Evolutionary conservation across 2,113 vertebrate genomes (phyloP).

Genomic region (Thunnus thynnus): DNA sequence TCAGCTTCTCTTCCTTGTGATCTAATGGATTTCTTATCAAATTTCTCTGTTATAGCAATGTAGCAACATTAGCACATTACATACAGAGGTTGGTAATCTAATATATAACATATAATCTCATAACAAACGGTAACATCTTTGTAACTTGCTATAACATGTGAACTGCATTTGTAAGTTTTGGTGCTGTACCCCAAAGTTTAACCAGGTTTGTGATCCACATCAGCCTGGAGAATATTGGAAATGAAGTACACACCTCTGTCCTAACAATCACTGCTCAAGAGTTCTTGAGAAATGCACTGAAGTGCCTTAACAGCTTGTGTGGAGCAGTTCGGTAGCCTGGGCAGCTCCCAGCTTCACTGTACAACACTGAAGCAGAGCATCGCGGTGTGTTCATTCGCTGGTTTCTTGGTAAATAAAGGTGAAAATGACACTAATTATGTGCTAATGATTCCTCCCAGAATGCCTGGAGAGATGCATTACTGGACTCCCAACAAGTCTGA

Average conservation of each 20-base stretch:
- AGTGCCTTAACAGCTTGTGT: constrained; percentile 18
- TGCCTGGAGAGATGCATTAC: neutral
- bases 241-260: constrained; percentile 17
- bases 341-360: neutral
- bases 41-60: neutral
- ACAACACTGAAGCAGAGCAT: neutral
- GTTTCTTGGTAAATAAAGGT: constrained; percentile 1
- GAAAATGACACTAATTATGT: constrained; percentile 2
- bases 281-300: constrained; percentile 24
- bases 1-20: neutral
- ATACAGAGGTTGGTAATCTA: no score
- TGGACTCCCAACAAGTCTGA: neutral
- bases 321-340: constrained; percentile 8
- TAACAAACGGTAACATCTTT: no score
- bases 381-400: neutral
- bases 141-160: no score
- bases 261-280: constrained; percentile 26
- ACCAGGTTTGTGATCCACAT: neutral
- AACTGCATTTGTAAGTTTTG: neutral
- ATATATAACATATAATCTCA: no score
- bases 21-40: neutral
- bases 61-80: no score
- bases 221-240: neutral
- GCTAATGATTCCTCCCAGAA: neutral
- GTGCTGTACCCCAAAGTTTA: neutral